These are phyloP conservation scores for Ferdinandea cuprea DNA, from an alignment of 2,888 invertebrate species.

Conservation along the genomic window DNA sequence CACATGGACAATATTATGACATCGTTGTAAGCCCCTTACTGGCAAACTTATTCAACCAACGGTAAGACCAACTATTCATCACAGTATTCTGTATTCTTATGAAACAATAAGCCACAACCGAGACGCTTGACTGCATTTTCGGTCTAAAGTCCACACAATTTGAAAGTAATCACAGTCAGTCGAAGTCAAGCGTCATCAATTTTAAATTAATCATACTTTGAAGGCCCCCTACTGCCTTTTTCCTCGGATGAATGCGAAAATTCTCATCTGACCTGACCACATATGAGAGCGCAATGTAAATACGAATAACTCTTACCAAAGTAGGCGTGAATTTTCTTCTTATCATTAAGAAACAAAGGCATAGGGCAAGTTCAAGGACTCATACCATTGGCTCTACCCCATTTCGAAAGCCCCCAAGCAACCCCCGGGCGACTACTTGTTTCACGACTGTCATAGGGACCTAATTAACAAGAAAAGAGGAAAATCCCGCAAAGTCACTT, in stretches of 20 bases:
- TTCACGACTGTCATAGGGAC: constrained; percentile 32
- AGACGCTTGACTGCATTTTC: constrained; percentile 46
- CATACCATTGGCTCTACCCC: constrained; percentile 27
- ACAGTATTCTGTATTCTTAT: neutral
- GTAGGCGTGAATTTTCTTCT: constrained; percentile 47
- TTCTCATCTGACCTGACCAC: constrained; percentile 33
- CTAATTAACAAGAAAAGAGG: constrained; percentile 50
- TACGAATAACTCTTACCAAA: constrained; percentile 26
- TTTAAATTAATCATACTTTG: constrained; percentile 67
- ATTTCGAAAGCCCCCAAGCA: neutral
- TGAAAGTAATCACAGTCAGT: constrained; percentile 17
- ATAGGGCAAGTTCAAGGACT: constrained; percentile 59
- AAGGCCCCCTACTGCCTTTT: constrained; percentile 15
- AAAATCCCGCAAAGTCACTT: constrained; percentile 49
- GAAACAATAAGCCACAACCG: constrained; percentile 33
- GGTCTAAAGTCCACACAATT: constrained; percentile 23
- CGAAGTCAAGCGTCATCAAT: constrained; percentile 62
- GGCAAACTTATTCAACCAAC: neutral
- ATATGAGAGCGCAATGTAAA: constrained; percentile 19
- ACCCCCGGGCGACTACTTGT: constrained; percentile 7
- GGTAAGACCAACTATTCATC: neutral
- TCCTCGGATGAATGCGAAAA: constrained; percentile 22
- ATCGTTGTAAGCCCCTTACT: neutral
- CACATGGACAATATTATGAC: no score
- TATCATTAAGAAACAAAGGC: neutral